phyloP scores from a whole-genome alignment of 2,888 invertebrate genomes.

The Drosophila atroscutellata region DNA sequence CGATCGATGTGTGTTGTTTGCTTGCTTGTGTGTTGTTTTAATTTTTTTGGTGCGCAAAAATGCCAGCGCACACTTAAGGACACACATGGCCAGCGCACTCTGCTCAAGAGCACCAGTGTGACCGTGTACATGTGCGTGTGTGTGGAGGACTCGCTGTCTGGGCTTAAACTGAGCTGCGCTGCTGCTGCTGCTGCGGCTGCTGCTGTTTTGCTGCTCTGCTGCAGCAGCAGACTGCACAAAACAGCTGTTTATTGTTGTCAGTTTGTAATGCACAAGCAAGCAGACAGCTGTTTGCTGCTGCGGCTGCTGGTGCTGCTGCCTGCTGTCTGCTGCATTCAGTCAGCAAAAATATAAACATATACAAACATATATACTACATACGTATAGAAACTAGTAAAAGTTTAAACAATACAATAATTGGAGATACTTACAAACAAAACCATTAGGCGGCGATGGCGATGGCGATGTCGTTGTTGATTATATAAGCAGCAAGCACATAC shows the following conservation, averaged over 20 bases:
- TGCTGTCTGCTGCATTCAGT: constrained; percentile 19
- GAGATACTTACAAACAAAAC: constrained; percentile 75
- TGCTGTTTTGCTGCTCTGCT: constrained; percentile 27
- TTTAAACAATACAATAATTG: constrained; percentile 63
- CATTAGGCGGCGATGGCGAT: constrained; percentile 62
- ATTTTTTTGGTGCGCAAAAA: constrained; percentile 68
- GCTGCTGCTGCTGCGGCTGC: constrained; percentile 15
- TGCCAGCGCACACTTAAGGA: constrained; percentile 64
- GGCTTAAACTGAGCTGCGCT: constrained; percentile 35
- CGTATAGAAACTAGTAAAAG: constrained; percentile 54
- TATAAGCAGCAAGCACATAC: constrained; percentile 62
- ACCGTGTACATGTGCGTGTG: constrained; percentile 6
- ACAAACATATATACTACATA: constrained; percentile 5
- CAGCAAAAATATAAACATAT: constrained; percentile 8
- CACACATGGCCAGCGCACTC: constrained; percentile 54
- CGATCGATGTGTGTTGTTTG: constrained; percentile 18
- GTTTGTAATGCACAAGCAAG: constrained; percentile 34
- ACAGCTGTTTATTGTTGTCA: constrained; percentile 69
- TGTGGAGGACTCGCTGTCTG: constrained; percentile 55
- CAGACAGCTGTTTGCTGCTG: constrained; percentile 47
- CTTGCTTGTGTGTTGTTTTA: constrained; percentile 31
- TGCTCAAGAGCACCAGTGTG: constrained; percentile 15
- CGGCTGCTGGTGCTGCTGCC: constrained; percentile 11
- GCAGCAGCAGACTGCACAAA: constrained; percentile 40
- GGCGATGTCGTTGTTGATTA: constrained; percentile 61